Percentiles rank a stretch among this genome's conserved stretches.
These are phyloP conservation scores for Semibalanus balanoides DNA, from an alignment of 1,140 invertebrate genomes.

Conservation along the genomic window DNA sequence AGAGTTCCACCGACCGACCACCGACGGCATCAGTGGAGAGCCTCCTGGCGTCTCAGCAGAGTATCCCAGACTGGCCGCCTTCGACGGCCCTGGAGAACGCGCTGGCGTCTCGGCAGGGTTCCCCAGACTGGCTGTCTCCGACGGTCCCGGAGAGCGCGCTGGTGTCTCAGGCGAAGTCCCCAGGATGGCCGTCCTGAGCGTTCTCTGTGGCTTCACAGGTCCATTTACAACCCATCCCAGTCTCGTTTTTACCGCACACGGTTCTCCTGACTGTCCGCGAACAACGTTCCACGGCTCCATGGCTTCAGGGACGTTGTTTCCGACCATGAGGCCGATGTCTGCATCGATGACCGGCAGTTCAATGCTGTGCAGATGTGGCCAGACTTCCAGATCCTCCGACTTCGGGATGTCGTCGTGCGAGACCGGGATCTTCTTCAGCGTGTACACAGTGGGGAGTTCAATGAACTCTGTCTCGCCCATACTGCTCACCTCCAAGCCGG, in stretches of 20 bases:
- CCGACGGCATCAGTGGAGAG: too few relatives aligned
- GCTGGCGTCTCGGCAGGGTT: too few relatives aligned
- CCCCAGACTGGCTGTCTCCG: too few relatives aligned
- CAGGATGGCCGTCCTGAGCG: too few relatives aligned
- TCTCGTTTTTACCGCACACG: background rate
- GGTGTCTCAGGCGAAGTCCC: too few relatives aligned
- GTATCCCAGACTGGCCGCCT: too few relatives aligned
- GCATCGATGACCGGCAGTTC: background rate
- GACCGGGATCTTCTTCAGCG: background rate
- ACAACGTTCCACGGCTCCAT: background rate
- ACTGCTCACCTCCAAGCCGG: background rate
- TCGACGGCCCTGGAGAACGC: too few relatives aligned
- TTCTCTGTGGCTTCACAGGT: background rate
- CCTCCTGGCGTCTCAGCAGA: too few relatives aligned
- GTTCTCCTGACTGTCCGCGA: background rate
- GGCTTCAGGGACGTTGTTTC: background rate
- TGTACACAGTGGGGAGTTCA: background rate
- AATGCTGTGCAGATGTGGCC: background rate
- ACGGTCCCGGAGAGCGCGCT: too few relatives aligned
- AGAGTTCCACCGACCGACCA: too few relatives aligned
- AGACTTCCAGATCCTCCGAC: background rate
- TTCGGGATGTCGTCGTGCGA: background rate
- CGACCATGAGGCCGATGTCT: background rate
- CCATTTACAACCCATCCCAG: background rate
- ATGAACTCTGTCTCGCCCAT: background rate